Evolutionary conservation across 2,113 vertebrate species (phyloP), one percentile per base, ranked within the genome.

Genomic region (Micromys minutus): DNA sequence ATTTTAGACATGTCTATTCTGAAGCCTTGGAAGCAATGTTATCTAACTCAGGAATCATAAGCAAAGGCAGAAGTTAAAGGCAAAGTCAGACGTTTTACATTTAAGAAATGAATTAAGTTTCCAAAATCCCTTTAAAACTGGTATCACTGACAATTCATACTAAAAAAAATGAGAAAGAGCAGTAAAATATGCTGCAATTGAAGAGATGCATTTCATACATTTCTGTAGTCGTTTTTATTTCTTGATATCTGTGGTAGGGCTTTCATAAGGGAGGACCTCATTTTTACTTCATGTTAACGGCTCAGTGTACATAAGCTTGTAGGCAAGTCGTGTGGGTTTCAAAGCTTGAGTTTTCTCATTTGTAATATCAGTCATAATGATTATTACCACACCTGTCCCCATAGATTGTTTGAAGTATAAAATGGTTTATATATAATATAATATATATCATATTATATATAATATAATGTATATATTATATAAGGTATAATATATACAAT

Each of bases 31-130:
- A 89, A 57, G 55, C 21, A 88, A n/a, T 22, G n/a, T 50, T 22
- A 45, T 42, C 11, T 39, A 84, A 93, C 61, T 59, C 77, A 76
- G 47, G 76, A 80, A 84, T 79, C 80, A 94, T 55, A 42, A 74
- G 4, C 36, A 13, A 93, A 92, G 42, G 9, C 3, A 93, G 34
- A 92, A 94, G 88, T 65, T 83, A 13, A 84, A 96, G 72, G 52
- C 86, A 61, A 89, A 80, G 86, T 22, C 83, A 15, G 65, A 36
- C 1, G 89, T 89, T 90, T 36, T 13, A 75, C 26, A 57, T 93
- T 90, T 47, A 85, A 87, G 36, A 93, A 72, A 26, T 91, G 36
- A 96, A 94, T 83, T 85, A 88, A 52, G 7, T 72, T 87, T 84
- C 5, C n/a, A 57, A 84, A 91, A 76, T 87, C 12, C 13, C 92